Evolutionary conservation across 1,140 invertebrate species (phyloP).

Genomic region (Microplitis mediator): DNA sequence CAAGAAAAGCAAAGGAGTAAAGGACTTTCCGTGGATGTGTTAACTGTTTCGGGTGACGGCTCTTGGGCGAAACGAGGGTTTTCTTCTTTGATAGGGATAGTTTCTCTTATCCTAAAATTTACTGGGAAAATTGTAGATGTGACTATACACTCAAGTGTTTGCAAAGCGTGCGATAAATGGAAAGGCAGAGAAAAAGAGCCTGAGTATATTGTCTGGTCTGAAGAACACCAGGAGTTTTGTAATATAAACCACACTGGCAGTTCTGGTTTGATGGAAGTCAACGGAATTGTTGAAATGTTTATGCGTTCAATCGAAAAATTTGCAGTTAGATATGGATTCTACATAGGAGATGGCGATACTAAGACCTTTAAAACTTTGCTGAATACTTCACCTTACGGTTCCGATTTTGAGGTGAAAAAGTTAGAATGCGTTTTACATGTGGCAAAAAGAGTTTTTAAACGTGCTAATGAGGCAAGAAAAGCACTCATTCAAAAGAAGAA

Average conservation of each 20-base stretch:
- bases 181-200: conserved; percentile 19
- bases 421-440: no score
- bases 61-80: conserved; percentile 29
- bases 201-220: conserved; percentile 21
- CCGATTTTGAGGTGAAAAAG: no score
- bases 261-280: conserved; percentile 30
- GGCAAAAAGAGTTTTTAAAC: no score
- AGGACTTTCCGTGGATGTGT: conserved; percentile 17
- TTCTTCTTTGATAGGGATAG: conserved; percentile 25
- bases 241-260: conserved; percentile 26
- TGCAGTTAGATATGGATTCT: no score
- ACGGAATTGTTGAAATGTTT: not conserved
- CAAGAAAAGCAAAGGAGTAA: conserved; percentile 17
- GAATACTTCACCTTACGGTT: no score
- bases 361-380: no score
- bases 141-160: conserved; percentile 5
- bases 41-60: conserved; percentile 28
- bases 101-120: conserved; percentile 23
- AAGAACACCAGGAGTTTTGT: conserved; percentile 19
- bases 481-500: no score
- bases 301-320: no score
- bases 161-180: conserved; percentile 4
- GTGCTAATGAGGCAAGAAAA: no score
- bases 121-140: conserved; percentile 24
- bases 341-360: no score